Evolutionary conservation across 2,888 invertebrate genomes (phyloP).

Genomic region (Horisme vitalbata): DNA sequence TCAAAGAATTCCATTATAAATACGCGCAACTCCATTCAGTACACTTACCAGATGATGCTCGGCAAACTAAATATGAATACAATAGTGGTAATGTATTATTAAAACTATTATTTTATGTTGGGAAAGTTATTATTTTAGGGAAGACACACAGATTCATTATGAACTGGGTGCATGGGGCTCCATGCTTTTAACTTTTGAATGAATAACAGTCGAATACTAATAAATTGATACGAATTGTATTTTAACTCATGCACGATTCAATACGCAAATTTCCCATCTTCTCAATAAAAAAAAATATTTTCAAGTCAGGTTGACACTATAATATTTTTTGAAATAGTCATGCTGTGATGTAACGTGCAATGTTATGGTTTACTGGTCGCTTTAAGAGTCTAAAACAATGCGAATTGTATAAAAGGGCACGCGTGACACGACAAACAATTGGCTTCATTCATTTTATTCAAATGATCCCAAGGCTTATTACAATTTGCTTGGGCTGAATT

Average conservation of each 20-base stretch:
- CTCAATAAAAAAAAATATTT: no score
- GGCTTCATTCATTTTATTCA: slow-evolving; percentile 26
- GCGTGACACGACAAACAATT: no score
- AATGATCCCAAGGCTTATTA: slow-evolving; percentile 27
- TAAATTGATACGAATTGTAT: slow-evolving; percentile 14
- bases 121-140: slow-evolving; percentile 35
- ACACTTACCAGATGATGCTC: slow-evolving; percentile 59
- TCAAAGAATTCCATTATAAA: slow-evolving; percentile 74
- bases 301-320: neutral
- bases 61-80: slow-evolving; percentile 55
- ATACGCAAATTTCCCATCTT: neutral
- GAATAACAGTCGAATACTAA: slow-evolving; percentile 9
- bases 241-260: slow-evolving; percentile 6
- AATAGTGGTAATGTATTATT: slow-evolving; percentile 72
- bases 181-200: slow-evolving; percentile 29
- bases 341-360: slow-evolving; percentile 2
- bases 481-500: slow-evolving; percentile 30
- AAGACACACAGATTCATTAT: slow-evolving; percentile 78
- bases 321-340: neutral
- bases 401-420: slow-evolving; percentile 16
- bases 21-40: slow-evolving; percentile 60
- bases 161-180: slow-evolving; percentile 64
- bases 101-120: slow-evolving; percentile 40
- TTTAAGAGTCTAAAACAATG: slow-evolving; percentile 26
- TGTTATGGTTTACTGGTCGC: slow-evolving; percentile 27